phyloP scores from a whole-genome alignment of 2,113 vertebrate genomes.

The Cyprinus carpio region DNA sequence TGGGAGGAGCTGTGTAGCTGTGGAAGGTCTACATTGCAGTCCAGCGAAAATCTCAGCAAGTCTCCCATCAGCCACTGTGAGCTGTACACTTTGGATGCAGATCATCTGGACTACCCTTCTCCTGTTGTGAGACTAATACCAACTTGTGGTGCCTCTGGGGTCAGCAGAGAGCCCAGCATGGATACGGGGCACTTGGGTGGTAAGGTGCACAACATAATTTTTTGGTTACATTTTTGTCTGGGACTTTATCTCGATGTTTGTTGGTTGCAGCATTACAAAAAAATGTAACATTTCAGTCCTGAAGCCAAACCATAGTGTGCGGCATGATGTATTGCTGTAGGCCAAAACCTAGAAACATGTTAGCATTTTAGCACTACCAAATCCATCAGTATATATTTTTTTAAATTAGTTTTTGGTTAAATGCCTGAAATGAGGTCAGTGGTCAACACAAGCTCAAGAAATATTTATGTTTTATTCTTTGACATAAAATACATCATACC shows the following conservation, averaged over 20 bases:
- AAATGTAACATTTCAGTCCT: not conserved
- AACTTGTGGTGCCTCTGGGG: constrained; percentile 51
- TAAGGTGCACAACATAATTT: not conserved
- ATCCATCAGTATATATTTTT: not conserved
- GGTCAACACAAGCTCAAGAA: not conserved
- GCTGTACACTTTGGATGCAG: constrained; percentile 60
- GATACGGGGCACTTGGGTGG: constrained; percentile 67
- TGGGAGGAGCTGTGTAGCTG: constrained; percentile 79
- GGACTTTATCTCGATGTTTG: not conserved
- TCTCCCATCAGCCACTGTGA: constrained; percentile 62
- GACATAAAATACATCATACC: not conserved
- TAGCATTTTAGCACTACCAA: not conserved
- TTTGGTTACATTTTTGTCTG: too few relatives aligned
- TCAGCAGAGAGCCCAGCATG: constrained; percentile 57
- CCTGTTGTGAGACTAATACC: constrained; percentile 70
- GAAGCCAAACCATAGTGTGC: not conserved
- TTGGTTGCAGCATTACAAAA: not conserved
- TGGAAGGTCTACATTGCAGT: constrained; percentile 77
- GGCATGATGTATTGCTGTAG: not conserved
- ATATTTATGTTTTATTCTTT: not conserved
- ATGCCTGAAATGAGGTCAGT: not conserved
- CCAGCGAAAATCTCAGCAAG: constrained; percentile 76
- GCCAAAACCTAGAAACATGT: not conserved
- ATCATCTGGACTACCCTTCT: constrained; percentile 67
- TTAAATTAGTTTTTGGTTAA: too few relatives aligned